Evolutionary conservation across 2,113 vertebrate species (phyloP).

Genomic region (Polypterus senegalus): DNA sequence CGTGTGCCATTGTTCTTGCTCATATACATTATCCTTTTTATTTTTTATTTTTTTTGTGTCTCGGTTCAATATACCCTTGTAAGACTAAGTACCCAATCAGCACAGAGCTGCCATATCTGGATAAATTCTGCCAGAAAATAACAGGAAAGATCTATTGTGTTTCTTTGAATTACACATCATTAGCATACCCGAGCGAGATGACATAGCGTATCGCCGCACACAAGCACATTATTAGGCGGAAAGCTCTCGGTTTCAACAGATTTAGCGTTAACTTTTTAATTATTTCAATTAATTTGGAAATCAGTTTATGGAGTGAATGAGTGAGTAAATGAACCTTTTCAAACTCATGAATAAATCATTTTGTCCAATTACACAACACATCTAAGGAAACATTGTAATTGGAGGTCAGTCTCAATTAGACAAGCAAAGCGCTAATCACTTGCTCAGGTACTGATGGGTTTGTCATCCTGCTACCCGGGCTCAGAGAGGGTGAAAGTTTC

Average conservation of each 20-base stretch:
- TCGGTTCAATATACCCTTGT: too few species aligned
- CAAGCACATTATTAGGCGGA: conserved; percentile 21
- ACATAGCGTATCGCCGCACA: not conserved
- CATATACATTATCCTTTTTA: not conserved
- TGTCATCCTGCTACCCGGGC: too few species aligned
- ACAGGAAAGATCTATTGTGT: not conserved
- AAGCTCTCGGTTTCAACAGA: conserved; percentile 18
- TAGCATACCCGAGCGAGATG: not conserved
- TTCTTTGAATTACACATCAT: not conserved
- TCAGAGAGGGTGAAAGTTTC: too few species aligned
- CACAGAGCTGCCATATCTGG: not conserved
- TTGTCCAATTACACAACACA: conserved; percentile 24
- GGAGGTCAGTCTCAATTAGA: conserved; percentile 19
- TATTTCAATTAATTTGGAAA: conserved; percentile 24
- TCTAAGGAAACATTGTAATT: conserved; percentile 29
- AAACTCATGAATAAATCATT: conserved; percentile 28
- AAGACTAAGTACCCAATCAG: not conserved
- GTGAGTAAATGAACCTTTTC: conserved; percentile 25
- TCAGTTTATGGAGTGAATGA: conserved; percentile 30
- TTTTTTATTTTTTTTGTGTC: not conserved
- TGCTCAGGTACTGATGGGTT: too few species aligned
- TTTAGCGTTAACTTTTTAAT: conserved; percentile 28
- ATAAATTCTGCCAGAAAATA: not conserved
- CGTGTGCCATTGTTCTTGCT: not conserved
- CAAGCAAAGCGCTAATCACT: too few species aligned